phyloP scores from a whole-genome alignment of 2,888 invertebrate species.

The Gortyna flavago region DNA sequence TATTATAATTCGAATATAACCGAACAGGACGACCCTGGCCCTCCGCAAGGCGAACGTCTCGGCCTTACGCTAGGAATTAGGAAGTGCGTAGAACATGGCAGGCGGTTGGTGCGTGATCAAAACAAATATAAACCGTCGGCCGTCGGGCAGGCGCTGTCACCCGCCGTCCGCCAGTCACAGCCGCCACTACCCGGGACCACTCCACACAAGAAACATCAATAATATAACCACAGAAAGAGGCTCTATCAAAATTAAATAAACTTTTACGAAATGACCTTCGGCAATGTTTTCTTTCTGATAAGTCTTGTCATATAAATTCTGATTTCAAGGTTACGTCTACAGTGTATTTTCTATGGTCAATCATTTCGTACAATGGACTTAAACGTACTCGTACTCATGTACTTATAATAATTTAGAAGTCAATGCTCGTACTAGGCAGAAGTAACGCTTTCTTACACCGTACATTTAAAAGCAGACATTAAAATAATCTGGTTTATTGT shows the following conservation, averaged over 20 bases:
- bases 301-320: background rate
- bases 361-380: too few relatives aligned
- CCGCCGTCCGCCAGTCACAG: constrained; percentile 54
- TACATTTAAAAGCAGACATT: background rate
- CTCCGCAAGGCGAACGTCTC: constrained; percentile 63
- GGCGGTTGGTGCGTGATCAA: constrained; percentile 77
- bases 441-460: background rate
- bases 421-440: background rate
- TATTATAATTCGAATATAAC: constrained; percentile 58
- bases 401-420: too few relatives aligned
- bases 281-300: constrained; percentile 12
- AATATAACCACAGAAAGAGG: background rate
- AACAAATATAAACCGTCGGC: constrained; percentile 79
- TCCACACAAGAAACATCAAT: constrained; percentile 10
- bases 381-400: too few relatives aligned
- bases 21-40: constrained; percentile 65
- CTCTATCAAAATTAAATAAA: constrained; percentile 33
- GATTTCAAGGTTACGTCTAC: constrained; percentile 13
- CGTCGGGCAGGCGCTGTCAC: constrained; percentile 71
- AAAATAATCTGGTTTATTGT: background rate
- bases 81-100: constrained; percentile 77
- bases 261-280: constrained; percentile 24
- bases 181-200: constrained; percentile 33
- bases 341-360: background rate
- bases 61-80: constrained; percentile 70